These are phyloP conservation scores for Dynastes grantii DNA, from an alignment of 2,888 invertebrate genomes.

Conservation along the genomic window DNA sequence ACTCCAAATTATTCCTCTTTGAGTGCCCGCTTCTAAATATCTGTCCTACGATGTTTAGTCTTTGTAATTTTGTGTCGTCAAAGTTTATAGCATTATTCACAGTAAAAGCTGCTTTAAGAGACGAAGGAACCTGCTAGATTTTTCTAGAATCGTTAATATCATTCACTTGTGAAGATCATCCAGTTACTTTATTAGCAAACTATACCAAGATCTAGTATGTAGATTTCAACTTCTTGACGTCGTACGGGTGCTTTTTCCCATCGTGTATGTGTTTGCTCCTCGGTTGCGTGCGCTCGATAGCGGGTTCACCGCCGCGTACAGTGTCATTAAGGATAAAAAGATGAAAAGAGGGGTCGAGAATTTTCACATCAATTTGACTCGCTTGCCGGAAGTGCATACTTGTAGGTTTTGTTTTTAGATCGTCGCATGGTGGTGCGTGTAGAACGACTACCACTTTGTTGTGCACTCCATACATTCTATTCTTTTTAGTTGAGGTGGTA, in stretches of 20 bases:
- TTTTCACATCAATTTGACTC: conserved; percentile 44
- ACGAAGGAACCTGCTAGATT: too few species aligned
- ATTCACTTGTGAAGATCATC: background rate
- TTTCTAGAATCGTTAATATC: too few species aligned
- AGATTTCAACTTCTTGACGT: conserved; percentile 31
- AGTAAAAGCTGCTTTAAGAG: too few species aligned
- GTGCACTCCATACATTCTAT: too few species aligned
- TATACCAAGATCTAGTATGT: conserved; percentile 11
- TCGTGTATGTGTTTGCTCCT: conserved; percentile 22
- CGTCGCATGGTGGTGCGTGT: background rate
- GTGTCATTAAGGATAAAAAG: conserved; percentile 39
- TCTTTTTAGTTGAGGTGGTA: too few species aligned
- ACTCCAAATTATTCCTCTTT: too few species aligned
- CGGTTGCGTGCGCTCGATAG: conserved; percentile 35
- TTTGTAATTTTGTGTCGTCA: too few species aligned
- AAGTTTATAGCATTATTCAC: too few species aligned
- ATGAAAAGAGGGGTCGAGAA: conserved; percentile 24
- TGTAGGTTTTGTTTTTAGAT: conserved; percentile 35
- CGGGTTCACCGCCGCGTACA: conserved; percentile 7
- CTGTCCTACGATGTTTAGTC: too few species aligned
- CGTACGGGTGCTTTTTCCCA: conserved; percentile 37
- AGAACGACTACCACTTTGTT: too few species aligned
- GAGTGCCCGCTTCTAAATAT: too few species aligned
- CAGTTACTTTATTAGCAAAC: conserved; percentile 10
- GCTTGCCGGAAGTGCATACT: conserved; percentile 36